Conservation (phyloP, 2,113 vertebrate species). For the Emydocephalus ijimae region DNA sequence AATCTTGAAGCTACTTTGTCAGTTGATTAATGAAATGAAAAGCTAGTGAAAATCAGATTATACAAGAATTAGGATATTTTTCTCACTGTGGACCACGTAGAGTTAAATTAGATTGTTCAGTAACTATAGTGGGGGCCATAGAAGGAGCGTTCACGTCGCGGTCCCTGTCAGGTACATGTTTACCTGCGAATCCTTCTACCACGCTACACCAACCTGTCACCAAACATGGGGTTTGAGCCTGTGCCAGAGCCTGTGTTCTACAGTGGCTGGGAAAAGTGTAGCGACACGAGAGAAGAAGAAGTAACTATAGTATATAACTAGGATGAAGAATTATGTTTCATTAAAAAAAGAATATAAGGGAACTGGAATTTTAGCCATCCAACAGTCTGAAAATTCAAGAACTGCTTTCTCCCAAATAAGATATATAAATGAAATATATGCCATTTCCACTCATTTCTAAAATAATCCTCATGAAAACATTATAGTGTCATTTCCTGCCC, state of each 20-base stretch:
- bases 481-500: no score
- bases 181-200: no score
- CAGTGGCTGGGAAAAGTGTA: no score
- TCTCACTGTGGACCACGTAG: background rate
- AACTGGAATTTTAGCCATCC: background rate
- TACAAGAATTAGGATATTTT: background rate
- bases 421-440: background rate
- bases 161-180: no score
- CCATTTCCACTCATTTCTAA: background rate
- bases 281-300: no score
- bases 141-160: no score
- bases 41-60: background rate
- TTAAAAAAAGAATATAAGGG: background rate
- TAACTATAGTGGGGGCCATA: no score
- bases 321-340: background rate
- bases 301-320: background rate
- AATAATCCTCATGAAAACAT: background rate
- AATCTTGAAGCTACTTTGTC: background rate
- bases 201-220: no score
- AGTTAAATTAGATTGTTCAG: background rate
- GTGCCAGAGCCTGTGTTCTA: no score
- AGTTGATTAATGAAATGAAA: background rate
- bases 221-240: no score
- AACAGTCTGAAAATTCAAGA: background rate
- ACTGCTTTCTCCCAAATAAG: background rate